Conservation (phyloP, 1,140 invertebrate genomes). For the Pachyrhynchus sulphureomaculatus region DNA sequence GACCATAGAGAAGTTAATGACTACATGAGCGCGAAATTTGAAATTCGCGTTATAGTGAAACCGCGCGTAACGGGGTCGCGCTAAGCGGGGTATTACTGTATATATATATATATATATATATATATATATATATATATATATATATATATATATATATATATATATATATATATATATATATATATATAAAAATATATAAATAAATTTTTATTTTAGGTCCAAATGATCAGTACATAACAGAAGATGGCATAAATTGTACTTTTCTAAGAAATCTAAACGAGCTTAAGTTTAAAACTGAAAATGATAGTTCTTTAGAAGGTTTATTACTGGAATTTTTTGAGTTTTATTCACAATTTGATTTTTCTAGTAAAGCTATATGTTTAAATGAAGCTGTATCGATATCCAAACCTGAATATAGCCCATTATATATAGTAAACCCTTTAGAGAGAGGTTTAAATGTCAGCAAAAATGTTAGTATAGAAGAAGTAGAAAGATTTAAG, state of each 20-base stretch:
- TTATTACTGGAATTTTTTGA: conserved; percentile 76
- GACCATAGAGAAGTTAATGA: too few species aligned
- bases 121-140: too few species aligned
- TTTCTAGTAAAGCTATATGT: conserved; percentile 69
- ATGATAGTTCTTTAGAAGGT: conserved; percentile 57
- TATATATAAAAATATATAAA: too few species aligned
- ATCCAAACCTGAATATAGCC: conserved; percentile 65
- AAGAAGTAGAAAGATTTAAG: conserved; percentile 67
- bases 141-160: too few species aligned
- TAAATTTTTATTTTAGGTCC: conserved; percentile 56
- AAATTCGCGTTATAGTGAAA: too few species aligned
- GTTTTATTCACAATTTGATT: conserved; percentile 77
- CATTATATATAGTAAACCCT: conserved; percentile 83
- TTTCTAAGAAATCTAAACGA: conserved; percentile 67
- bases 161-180: too few species aligned
- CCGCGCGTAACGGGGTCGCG: too few species aligned
- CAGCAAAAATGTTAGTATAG: conserved; percentile 76
- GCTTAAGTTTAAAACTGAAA: conserved; percentile 51
- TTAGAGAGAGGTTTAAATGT: conserved; percentile 77
- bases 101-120: too few species aligned
- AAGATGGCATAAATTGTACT: conserved; percentile 71
- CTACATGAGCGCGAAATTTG: too few species aligned
- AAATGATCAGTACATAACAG: conserved; percentile 62
- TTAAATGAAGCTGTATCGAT: conserved; percentile 64
- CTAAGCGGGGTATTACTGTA: too few species aligned